Evolutionary conservation across 2,797 vertebrate genomes (phyloP).

Genomic region (Microtus agrestis): DNA sequence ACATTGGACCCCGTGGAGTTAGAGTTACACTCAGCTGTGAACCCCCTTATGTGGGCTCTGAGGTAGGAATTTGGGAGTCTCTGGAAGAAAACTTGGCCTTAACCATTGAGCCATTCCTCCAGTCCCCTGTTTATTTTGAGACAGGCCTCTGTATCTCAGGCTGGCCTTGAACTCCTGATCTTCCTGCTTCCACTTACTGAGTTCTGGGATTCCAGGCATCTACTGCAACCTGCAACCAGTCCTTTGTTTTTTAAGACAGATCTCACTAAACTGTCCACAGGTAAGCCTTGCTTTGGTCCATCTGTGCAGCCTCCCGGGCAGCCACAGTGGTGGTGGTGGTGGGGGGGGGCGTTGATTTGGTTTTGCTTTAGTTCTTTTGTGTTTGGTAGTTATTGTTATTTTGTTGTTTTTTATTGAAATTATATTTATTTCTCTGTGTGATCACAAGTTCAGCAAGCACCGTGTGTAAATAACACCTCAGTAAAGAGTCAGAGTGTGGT

Average conservation of each 20-base stretch:
- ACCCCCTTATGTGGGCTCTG: background rate
- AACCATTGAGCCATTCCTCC: background rate
- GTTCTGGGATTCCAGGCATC: background rate
- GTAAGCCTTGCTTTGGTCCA: background rate
- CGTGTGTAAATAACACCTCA: background rate
- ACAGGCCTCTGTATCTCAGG: background rate
- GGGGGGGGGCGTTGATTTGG: background rate
- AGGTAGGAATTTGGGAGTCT: background rate
- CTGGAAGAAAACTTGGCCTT: background rate
- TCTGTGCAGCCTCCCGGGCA: too few species aligned
- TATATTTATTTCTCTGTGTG: background rate
- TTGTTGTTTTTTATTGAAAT: background rate
- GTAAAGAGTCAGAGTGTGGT: background rate
- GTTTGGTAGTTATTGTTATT: too few species aligned
- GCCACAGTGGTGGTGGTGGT: too few species aligned
- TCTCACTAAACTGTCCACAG: background rate
- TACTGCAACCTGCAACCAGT: background rate
- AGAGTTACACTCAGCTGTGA: background rate
- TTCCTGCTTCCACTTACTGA: background rate
- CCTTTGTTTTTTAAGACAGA: background rate
- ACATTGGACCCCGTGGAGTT: background rate
- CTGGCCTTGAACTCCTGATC: background rate
- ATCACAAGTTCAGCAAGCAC: background rate
- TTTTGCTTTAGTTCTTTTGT: background rate
- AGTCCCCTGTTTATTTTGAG: background rate